These are phyloP conservation scores for Graphium colonna DNA, from an alignment of 2,888 invertebrate species.

Conservation along the genomic window DNA sequence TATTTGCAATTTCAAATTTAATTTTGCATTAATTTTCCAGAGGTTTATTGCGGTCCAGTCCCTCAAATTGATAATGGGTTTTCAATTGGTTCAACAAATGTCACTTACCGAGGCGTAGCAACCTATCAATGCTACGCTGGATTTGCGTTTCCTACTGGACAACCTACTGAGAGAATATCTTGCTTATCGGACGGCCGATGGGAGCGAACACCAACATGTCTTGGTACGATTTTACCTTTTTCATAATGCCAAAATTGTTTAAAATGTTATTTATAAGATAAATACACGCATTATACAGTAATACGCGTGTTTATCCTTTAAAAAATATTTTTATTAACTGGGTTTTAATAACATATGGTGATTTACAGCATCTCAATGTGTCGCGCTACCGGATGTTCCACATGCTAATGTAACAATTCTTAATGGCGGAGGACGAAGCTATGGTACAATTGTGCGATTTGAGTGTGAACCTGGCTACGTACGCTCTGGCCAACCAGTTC, in stretches of 20 bases:
- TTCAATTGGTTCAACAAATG: conserved; percentile 96
- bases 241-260: too few species aligned
- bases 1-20: too few species aligned
- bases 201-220: conserved; percentile 95
- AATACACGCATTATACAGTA: background rate
- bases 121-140: conserved; percentile 98
- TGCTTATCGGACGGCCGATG: conserved; percentile 94
- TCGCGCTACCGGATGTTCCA: conserved; percentile 90
- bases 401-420: conserved; percentile 92
- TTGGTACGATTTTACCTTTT: conserved; percentile 84
- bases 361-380: conserved; percentile 91
- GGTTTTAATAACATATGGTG: conserved; percentile 5
- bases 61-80: conserved; percentile 99
- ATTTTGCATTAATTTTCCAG: too few species aligned
- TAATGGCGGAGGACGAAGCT: conserved; percentile 94
- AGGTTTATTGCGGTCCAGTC: conserved; percentile 97
- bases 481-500: conserved; percentile 92
- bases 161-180: conserved; percentile 92
- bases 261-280: conserved; percentile 8
- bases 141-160: conserved; percentile 93
- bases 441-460: conserved; percentile 94
- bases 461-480: conserved; percentile 96
- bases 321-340: conserved; percentile 11
- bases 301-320: background rate
- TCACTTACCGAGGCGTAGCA: conserved; percentile 95